Conservation (phyloP, 2,113 vertebrate species). For the Circaetus cinerascens region DNA sequence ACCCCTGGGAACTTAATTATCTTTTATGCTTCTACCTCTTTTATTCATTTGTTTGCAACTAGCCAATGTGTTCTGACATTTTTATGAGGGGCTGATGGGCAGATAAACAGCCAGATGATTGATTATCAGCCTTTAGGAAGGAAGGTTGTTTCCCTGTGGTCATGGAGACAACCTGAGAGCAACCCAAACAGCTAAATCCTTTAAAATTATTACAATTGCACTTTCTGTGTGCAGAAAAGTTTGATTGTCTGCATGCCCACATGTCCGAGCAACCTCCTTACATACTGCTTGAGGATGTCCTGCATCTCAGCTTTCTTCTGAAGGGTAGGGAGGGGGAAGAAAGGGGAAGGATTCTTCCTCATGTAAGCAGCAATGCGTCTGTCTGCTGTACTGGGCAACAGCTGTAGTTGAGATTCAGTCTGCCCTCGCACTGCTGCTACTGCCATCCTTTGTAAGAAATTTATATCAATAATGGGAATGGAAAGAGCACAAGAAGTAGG, state of each 20-base stretch:
- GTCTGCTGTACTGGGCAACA: not conserved
- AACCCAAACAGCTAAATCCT: not conserved
- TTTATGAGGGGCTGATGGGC: conserved; percentile 19
- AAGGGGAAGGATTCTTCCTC: not conserved
- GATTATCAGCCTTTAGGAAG: not conserved
- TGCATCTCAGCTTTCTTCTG: not conserved
- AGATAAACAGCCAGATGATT: not conserved
- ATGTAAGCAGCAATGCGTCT: not conserved
- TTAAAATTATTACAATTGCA: not conserved
- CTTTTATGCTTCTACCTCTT: conserved; percentile 5
- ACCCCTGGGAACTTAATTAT: conserved; percentile 33
- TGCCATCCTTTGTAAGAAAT: not conserved
- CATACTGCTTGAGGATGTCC: not conserved
- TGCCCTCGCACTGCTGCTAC: not conserved
- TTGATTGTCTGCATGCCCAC: not conserved
- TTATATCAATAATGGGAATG: not conserved
- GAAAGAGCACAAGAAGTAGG: not conserved
- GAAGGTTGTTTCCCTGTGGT: not conserved
- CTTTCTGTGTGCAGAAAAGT: not conserved
- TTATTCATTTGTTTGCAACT: conserved; percentile 13
- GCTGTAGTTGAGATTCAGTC: not conserved
- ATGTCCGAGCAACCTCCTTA: not conserved
- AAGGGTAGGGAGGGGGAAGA: not conserved
- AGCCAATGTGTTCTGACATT: not conserved
- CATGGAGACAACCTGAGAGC: not conserved